Evolutionary conservation across 2,113 vertebrate species (phyloP), one percentile per base, ranked within the genome.

Genomic region (Chitala chitala): DNA sequence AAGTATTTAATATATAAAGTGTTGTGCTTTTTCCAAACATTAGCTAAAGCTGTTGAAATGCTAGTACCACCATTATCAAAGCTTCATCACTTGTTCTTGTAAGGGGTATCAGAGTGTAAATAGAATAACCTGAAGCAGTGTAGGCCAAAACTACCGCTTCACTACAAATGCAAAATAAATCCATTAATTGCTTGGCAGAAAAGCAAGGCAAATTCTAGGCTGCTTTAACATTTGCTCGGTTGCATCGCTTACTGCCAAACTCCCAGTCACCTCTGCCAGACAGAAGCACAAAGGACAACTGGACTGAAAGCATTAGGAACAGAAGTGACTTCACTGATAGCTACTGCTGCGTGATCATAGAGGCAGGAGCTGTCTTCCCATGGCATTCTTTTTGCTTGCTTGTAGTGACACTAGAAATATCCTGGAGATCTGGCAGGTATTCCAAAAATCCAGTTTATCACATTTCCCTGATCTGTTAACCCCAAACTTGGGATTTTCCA

Each of bases 151-250:
- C 31, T 36, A 63, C 38, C 59, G 38, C 15, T 63, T 15, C 31
- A 33, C 6, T 33, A 63, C 33, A 63, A 63, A 33, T 63, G 59
- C 31, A 29, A 63, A 63, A 63, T 63, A 36, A 63, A 63, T 63
- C 31, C 59, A 36, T 36, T 29, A 63, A 63, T n/a, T 36, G 33
- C 59, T 63, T 17, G 59, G 31, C 5, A 29, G 12, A 38, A 63
- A 63, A 63, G 59, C 31, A 33, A 33, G 31, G 33, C 6, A 8
- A 63, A 22, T 36, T 63, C 31, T 33, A 63, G 31, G 38, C 29
- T 36, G 44, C 44, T 12, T 12, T 12, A 46, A 46, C 44, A n/a
- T 46, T 46, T 6, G 58, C 38, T 20, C 38, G 59, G 38, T 63
- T 63, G 59, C 59, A 29, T 36, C 29, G 38, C 59, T 33, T 63